phyloP scores from a whole-genome alignment of 2,113 vertebrate species.

The Myrmecobius fasciatus region DNA sequence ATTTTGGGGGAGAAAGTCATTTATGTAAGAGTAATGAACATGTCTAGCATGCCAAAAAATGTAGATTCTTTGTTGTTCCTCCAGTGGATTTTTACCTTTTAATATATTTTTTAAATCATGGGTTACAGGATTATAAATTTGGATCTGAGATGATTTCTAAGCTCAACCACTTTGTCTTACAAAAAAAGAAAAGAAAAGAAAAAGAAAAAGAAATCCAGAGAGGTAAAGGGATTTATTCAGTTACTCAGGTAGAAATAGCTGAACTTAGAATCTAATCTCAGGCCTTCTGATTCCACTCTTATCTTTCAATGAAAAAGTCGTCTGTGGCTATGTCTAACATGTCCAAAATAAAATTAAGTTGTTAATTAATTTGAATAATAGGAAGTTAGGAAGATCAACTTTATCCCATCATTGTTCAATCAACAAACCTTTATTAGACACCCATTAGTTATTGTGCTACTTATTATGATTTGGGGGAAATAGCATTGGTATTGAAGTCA shows the following conservation, averaged over 20 bases:
- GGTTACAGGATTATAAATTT: not conserved
- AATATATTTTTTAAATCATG: not conserved
- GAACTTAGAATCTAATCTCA: not conserved
- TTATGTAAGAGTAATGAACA: not conserved
- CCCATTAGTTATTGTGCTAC: not conserved
- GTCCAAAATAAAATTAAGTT: not conserved
- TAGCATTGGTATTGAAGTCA: not conserved
- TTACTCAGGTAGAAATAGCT: not conserved
- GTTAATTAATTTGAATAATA: not conserved
- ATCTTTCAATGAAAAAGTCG: constrained; percentile 16
- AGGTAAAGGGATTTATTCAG: not conserved
- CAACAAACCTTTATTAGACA: not conserved
- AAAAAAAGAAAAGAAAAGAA: not conserved
- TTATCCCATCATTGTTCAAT: not conserved
- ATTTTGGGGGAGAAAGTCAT: not conserved
- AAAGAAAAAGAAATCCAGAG: not conserved
- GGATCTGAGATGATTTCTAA: not conserved
- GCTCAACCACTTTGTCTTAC: not conserved
- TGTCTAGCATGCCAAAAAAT: constrained; percentile 16
- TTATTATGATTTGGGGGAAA: not conserved
- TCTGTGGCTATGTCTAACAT: not conserved
- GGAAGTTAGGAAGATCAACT: not conserved
- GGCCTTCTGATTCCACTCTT: constrained; percentile 39
- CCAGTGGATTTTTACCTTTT: not conserved
- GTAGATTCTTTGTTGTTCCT: not conserved